Evolutionary conservation across 2,113 vertebrate species (phyloP).

Genomic region (Chinchilla lanigera): DNA sequence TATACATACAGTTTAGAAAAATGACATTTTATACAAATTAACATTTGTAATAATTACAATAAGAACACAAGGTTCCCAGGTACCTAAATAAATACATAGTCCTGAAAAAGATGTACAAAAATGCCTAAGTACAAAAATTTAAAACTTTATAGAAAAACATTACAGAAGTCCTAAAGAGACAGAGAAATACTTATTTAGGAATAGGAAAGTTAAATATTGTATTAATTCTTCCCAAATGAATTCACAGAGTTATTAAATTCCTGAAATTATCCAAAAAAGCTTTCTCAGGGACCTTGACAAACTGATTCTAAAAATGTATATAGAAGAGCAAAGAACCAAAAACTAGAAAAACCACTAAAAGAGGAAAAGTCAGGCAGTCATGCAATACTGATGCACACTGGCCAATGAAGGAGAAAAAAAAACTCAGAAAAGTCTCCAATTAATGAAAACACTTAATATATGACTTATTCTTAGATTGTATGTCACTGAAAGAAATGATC

Average conservation of each 20-base stretch:
- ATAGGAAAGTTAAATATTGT: background rate
- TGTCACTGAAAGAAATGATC: background rate
- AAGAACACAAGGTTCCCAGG: background rate
- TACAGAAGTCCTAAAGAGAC: background rate
- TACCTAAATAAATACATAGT: background rate
- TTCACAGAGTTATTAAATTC: background rate
- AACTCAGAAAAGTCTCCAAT: background rate
- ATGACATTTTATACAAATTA: background rate
- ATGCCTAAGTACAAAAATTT: background rate
- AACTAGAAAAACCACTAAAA: background rate
- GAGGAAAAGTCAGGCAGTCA: background rate
- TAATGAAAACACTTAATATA: background rate
- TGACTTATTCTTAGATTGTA: background rate
- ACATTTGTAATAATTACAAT: background rate
- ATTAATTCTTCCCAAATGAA: background rate
- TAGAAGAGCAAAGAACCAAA: background rate
- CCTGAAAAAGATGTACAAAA: background rate
- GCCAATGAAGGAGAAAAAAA: background rate
- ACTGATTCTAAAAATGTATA: background rate
- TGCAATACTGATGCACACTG: background rate
- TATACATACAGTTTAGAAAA: background rate
- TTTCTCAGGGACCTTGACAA: background rate
- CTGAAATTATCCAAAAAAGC: background rate
- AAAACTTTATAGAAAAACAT: background rate
- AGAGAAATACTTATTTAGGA: background rate